Conservation (phyloP, 2,797 vertebrate species). For the Alcedo atthis region DNA sequence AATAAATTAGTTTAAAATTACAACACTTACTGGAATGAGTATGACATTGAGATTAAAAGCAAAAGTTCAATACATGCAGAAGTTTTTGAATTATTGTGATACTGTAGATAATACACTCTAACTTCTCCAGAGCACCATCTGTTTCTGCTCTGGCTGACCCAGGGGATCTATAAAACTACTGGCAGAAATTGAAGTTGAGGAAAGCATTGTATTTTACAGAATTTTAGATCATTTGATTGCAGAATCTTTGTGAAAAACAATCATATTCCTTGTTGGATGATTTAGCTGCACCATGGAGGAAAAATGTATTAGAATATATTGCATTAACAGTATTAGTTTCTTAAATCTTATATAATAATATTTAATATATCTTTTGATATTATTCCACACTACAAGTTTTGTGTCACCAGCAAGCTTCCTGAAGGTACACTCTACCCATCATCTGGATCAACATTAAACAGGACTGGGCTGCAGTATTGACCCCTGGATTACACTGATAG, state of each 20-base stretch:
- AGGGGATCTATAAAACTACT: slow-evolving; percentile 72
- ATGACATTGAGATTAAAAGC: slow-evolving; percentile 42
- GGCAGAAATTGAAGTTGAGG: slow-evolving; percentile 73
- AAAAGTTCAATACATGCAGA: slow-evolving; percentile 34
- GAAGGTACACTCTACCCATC: background rate
- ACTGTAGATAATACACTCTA: slow-evolving; percentile 2
- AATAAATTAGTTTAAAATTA: slow-evolving; percentile 33
- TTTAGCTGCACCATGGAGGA: slow-evolving; percentile 40
- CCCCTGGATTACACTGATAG: background rate
- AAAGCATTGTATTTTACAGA: slow-evolving; percentile 68
- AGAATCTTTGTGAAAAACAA: slow-evolving; percentile 62
- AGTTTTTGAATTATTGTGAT: slow-evolving; percentile 13
- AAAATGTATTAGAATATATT: slow-evolving; percentile 29
- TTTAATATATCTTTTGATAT: too few relatives aligned
- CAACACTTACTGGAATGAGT: slow-evolving; percentile 16
- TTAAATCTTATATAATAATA: background rate
- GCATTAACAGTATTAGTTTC: slow-evolving; percentile 23
- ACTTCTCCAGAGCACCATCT: slow-evolving; percentile 63
- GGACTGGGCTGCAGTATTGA: background rate
- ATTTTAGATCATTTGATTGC: slow-evolving; percentile 67
- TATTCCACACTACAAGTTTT: background rate
- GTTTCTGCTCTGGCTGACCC: slow-evolving; percentile 72
- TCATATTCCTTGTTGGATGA: slow-evolving; percentile 49
- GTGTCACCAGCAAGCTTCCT: background rate
- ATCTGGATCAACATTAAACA: background rate